Evolutionary conservation across 2,888 invertebrate genomes (phyloP).

Genomic region (Andrena chrysosceles): DNA sequence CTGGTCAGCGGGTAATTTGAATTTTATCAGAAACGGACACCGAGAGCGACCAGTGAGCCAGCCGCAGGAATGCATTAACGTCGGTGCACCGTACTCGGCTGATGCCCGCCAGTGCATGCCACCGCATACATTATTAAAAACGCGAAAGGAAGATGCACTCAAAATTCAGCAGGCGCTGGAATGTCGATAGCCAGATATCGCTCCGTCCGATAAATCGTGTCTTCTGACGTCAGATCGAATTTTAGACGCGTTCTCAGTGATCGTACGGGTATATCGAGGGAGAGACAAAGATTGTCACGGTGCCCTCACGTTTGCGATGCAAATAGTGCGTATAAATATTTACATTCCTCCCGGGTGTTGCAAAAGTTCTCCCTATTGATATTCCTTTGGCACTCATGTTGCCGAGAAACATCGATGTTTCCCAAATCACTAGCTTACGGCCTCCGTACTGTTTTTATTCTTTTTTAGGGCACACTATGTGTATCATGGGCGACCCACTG

Average conservation of each 20-base stretch:
- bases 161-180: conserved; percentile 33
- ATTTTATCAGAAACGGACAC: background rate
- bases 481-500: too few species aligned
- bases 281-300: conserved; percentile 45
- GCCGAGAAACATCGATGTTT: background rate
- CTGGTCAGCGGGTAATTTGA: background rate
- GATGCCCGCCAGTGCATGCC: conserved; percentile 17
- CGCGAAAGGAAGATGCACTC: conserved; percentile 19
- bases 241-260: conserved; percentile 23
- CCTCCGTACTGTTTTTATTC: background rate
- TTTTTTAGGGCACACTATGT: background rate
- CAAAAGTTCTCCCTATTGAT: conserved; percentile 11
- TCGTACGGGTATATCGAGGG: conserved; percentile 27
- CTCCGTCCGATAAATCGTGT: conserved; percentile 20
- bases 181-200: conserved; percentile 14
- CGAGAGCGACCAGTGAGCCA: background rate
- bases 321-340: conserved; percentile 67
- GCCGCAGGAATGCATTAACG: conserved; percentile 31
- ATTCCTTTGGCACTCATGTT: conserved; percentile 41
- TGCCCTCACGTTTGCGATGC: conserved; percentile 52
- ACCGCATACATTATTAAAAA: conserved; percentile 51
- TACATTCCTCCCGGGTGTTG: conserved; percentile 30
- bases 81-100: conserved; percentile 1
- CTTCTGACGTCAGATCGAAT: conserved; percentile 43
- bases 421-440: conserved; percentile 14